Evolutionary conservation across 2,888 invertebrate species (phyloP).

Genomic region (Osmoderma eremita): DNA sequence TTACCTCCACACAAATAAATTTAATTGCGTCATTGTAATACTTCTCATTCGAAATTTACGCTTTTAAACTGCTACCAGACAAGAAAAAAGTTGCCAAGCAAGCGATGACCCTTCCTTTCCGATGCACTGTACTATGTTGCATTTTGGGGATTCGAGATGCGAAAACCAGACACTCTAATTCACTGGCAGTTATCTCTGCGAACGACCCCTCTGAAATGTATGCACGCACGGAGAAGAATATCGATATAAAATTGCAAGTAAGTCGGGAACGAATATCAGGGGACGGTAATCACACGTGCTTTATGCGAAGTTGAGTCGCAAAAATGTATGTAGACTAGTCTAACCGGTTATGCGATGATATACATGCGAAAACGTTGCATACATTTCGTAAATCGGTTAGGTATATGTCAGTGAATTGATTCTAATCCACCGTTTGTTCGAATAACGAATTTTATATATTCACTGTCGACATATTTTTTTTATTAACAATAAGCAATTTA

Average conservation of each 20-base stretch:
- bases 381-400: slow-evolving; percentile 13
- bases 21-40: slow-evolving; percentile 22
- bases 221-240: not conserved
- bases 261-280: slow-evolving; percentile 9
- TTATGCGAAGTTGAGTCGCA: slow-evolving; percentile 26
- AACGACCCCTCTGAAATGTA: not conserved
- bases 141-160: slow-evolving; percentile 22
- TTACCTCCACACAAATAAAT: not conserved
- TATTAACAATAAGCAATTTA: too few relatives aligned
- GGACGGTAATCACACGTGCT: slow-evolving; percentile 14
- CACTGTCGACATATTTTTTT: too few relatives aligned
- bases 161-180: slow-evolving; percentile 25
- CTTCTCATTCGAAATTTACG: slow-evolving; percentile 5
- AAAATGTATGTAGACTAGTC: slow-evolving; percentile 33
- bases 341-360: slow-evolving; percentile 23
- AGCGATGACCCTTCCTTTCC: slow-evolving; percentile 29
- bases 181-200: slow-evolving; percentile 3
- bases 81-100: slow-evolving; percentile 23
- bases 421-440: not conserved
- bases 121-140: not conserved
- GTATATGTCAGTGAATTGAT: slow-evolving; percentile 3
- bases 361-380: slow-evolving; percentile 12
- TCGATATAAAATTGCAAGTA: slow-evolving; percentile 39
- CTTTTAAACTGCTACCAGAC: slow-evolving; percentile 2
- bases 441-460: too few relatives aligned